These are phyloP conservation scores for Drosophila sechellia DNA, from an alignment of 1,140 invertebrate genomes.

Conservation along the genomic window DNA sequence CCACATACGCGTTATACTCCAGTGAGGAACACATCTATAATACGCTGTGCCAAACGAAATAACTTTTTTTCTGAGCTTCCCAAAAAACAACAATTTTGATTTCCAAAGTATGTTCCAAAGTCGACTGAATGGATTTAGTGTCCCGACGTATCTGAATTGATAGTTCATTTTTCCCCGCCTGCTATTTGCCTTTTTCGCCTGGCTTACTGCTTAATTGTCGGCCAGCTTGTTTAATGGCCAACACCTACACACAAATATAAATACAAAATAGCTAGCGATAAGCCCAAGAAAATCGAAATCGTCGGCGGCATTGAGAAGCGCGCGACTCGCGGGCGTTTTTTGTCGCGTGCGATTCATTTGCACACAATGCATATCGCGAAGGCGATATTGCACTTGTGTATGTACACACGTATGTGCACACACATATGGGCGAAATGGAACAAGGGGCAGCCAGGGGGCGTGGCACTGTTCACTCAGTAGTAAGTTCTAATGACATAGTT, in stretches of 20 bases:
- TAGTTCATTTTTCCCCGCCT: conserved; percentile 28
- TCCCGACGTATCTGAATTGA: conserved; percentile 29
- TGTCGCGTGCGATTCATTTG: conserved; percentile 70
- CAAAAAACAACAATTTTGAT: conserved; percentile 3
- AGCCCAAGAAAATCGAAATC: conserved; percentile 55
- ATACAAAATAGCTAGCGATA: conserved; percentile 31
- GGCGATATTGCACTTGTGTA: conserved; percentile 14
- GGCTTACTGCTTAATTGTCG: conserved; percentile 52
- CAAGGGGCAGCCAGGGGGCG: background rate
- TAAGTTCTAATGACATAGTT: conserved; percentile 59
- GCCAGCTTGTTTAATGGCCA: conserved; percentile 46
- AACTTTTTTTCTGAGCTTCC: background rate
- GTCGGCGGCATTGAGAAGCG: conserved; percentile 16
- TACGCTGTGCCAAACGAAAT: conserved; percentile 5
- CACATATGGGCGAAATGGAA: background rate
- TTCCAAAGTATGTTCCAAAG: conserved; percentile 12
- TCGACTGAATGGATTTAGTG: background rate
- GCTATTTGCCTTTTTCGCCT: conserved; percentile 35
- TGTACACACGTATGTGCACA: background rate
- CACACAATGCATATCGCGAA: conserved; percentile 49
- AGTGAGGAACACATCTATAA: conserved; percentile 7
- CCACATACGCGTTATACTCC: background rate
- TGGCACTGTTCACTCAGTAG: conserved; percentile 25
- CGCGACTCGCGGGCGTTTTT: conserved; percentile 49
- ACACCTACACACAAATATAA: conserved; percentile 18